These are phyloP conservation scores for Scortum barcoo DNA, from an alignment of 2,113 vertebrate species.

Conservation along the genomic window DNA sequence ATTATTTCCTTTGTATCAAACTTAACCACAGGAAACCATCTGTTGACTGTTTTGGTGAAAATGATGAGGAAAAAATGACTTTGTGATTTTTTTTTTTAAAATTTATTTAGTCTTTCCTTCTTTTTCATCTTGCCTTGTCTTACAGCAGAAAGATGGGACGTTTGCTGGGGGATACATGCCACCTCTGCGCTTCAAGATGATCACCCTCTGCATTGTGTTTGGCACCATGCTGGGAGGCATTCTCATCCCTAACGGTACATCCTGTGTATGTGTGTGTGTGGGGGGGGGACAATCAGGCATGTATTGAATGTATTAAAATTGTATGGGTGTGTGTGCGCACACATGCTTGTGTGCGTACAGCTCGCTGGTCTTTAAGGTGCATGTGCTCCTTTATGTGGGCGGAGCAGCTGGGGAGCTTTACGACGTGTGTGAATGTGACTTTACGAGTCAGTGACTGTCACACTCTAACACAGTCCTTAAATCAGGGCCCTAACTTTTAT, in stretches of 20 bases:
- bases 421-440: conserved; percentile 81
- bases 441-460: conserved; percentile 84
- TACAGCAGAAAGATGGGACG: conserved; percentile 96
- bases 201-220: conserved; percentile 94
- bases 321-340: conserved; percentile 15
- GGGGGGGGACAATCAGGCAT: not conserved
- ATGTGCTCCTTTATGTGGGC: conserved; percentile 77
- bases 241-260: conserved; percentile 93
- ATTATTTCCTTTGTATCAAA: not conserved
- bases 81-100: not conserved
- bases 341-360: conserved; percentile 20
- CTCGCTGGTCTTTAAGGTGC: conserved; percentile 71
- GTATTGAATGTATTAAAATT: conserved; percentile 21
- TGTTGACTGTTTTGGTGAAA: not conserved
- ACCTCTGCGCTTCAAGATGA: conserved; percentile 95
- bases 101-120: not conserved
- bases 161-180: conserved; percentile 98
- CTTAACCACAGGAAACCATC: not conserved
- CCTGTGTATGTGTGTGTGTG: conserved; percentile 18
- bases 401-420: conserved; percentile 74
- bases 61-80: too few species aligned
- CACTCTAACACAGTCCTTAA: conserved; percentile 82
- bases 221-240: conserved; percentile 98
- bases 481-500: conserved; percentile 82
- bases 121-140: conserved; percentile 16